These are phyloP conservation scores for Pseudorhiza aurosa DNA, from an alignment of 30 jellyfish, hydroid and myxozoan genomes.

Conservation along the genomic window DNA sequence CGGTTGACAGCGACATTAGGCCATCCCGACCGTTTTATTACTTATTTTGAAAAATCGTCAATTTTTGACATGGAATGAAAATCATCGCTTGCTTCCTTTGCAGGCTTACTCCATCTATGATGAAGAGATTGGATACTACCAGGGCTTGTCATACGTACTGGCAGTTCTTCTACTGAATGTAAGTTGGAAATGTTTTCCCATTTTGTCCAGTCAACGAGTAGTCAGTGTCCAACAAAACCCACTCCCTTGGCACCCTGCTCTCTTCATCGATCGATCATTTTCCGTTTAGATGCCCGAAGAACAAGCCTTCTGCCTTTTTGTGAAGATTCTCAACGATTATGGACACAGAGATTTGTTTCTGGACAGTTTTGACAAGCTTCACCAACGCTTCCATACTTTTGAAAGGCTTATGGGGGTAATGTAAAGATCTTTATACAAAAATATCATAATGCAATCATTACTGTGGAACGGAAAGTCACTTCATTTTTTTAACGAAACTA, in stretches of 20 bases:
- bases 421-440: neutral
- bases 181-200: too few relatives aligned
- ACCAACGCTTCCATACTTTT: constrained; percentile 75
- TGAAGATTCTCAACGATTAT: constrained; percentile 77
- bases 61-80: too few relatives aligned
- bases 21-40: too few relatives aligned
- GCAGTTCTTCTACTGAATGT: constrained; percentile 92
- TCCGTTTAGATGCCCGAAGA: constrained; percentile 86
- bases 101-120: constrained; percentile 95
- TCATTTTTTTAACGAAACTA: too few relatives aligned
- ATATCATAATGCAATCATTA: neutral
- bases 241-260: too few relatives aligned
- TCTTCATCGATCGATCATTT: too few relatives aligned
- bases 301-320: constrained; percentile 83
- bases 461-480: neutral
- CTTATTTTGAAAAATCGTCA: too few relatives aligned
- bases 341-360: constrained; percentile 85
- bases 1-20: too few relatives aligned
- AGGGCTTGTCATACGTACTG: constrained; percentile 89
- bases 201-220: too few relatives aligned
- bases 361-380: constrained; percentile 75
- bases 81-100: neutral
- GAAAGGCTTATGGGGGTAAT: constrained; percentile 87
- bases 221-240: too few relatives aligned
- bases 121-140: constrained; percentile 96